A percentile compares a stretch with the other conserved stretches of the same genome.
These are phyloP conservation scores for Nudaria mundana DNA, from an alignment of 2,888 invertebrate genomes.

Conservation along the genomic window DNA sequence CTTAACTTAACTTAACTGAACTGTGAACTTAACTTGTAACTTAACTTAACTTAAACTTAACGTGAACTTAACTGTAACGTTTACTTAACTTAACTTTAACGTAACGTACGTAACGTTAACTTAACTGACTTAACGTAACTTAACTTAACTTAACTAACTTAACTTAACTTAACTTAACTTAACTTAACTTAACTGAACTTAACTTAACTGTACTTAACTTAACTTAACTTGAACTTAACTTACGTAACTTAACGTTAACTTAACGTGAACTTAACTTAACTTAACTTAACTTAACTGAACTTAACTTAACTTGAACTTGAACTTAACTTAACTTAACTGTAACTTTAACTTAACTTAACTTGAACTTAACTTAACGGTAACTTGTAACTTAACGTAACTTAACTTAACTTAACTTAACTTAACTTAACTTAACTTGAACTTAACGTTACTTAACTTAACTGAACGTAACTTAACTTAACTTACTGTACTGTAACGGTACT, in stretches of 20 bases:
- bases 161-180: conserved; percentile 2
- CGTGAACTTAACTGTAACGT: conserved; percentile 23
- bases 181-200: conserved; percentile 9
- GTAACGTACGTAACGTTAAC: conserved; percentile 5
- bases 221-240: conserved; percentile 1
- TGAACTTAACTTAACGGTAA: conserved; percentile 11
- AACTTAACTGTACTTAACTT: conserved; percentile 1
- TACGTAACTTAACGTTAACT: conserved; percentile 12
- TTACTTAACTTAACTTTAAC: conserved; percentile 1
- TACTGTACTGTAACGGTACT: too few relatives aligned
- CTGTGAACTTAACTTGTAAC: conserved; percentile 10
- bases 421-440: too few relatives aligned
- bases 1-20: conserved; percentile 12
- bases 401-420: too few relatives aligned
- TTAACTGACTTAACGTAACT: conserved; percentile 5
- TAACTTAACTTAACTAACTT: conserved; percentile 6
- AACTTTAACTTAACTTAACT: conserved; percentile 10
- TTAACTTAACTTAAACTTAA: conserved; percentile 21
- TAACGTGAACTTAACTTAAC: conserved; percentile 2
- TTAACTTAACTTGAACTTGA: conserved; percentile 24
- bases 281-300: conserved; percentile 1
- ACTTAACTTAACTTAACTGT: conserved; percentile 18
- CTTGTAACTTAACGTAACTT: conserved; percentile 4
- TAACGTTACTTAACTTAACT: too few relatives aligned
- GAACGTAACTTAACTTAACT: too few relatives aligned